phyloP scores from a whole-genome alignment of 53 echinoderm and acorn worm genomes.

The Pentamera pediparva region DNA sequence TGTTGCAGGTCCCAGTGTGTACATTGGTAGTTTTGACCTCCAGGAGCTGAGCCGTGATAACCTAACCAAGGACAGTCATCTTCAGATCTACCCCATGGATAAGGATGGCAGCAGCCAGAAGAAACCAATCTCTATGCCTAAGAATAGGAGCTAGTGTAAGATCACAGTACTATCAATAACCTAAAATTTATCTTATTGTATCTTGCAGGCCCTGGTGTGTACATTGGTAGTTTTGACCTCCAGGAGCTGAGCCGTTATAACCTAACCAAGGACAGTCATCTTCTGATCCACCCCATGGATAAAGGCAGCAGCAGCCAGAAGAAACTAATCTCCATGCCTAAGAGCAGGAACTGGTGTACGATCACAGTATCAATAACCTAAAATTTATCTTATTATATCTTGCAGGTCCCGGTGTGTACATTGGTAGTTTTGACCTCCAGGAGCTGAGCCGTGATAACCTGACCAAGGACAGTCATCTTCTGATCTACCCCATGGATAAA shows the following conservation, averaged over 20 bases:
- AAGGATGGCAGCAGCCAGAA: slow-evolving; percentile 7
- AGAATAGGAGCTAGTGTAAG: no score
- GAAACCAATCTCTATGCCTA: slow-evolving; percentile 64
- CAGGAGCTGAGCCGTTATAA: slow-evolving; percentile 36
- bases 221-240: slow-evolving; percentile 91
- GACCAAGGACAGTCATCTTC: slow-evolving; percentile 72
- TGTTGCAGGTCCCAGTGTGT: slow-evolving; percentile 83
- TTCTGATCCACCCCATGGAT: slow-evolving; percentile 23
- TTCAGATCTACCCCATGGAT: slow-evolving; percentile 29
- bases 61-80: slow-evolving; percentile 75
- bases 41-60: slow-evolving; percentile 70
- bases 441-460: slow-evolving; percentile 74
- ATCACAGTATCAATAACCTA: not conserved
- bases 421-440: slow-evolving; percentile 85
- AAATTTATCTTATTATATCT: not conserved
- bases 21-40: slow-evolving; percentile 91
- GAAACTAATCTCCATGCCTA: not conserved
- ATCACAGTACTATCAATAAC: no score
- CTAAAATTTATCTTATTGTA: no score
- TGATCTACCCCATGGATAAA: slow-evolving; percentile 24
- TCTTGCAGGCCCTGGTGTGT: slow-evolving; percentile 78
- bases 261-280: slow-evolving; percentile 53
- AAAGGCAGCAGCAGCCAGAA: not conserved
- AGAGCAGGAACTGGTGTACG: not conserved
- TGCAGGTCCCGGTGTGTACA: slow-evolving; percentile 86